Evolutionary conservation across 2,797 vertebrate genomes (phyloP).

Genomic region (Rhinophrynus dorsalis): DNA sequence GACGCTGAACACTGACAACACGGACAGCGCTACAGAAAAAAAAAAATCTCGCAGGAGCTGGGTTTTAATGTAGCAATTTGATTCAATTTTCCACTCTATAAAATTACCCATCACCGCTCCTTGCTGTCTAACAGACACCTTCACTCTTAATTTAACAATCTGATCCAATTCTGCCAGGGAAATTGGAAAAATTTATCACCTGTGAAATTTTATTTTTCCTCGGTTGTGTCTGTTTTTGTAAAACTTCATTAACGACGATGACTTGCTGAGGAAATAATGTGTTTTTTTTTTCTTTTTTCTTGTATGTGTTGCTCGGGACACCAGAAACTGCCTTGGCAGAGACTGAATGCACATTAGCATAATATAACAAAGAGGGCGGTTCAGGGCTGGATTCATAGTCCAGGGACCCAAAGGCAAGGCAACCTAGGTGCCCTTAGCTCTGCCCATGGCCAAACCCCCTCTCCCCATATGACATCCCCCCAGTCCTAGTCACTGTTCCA

Average conservation of each 20-base stretch:
- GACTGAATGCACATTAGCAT: constrained; percentile 62
- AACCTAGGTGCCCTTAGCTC: no score
- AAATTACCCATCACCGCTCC: constrained; percentile 88
- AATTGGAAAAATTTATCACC: constrained; percentile 98
- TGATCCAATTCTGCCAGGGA: constrained; percentile 89
- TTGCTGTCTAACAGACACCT: constrained; percentile 83
- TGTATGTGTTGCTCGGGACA: constrained; percentile 56
- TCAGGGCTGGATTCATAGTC: no score
- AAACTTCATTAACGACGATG: constrained; percentile 89
- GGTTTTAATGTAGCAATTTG: constrained; percentile 92
- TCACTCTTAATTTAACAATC: constrained; percentile 95
- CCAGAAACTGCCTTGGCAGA: constrained; percentile 60
- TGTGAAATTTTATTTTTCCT: constrained; percentile 94
- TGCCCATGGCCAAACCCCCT: no score
- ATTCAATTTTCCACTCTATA: constrained; percentile 98
- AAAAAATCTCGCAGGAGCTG: constrained; percentile 75
- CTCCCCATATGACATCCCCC: no score
- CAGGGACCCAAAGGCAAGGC: no score
- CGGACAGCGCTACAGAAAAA: constrained; percentile 62
- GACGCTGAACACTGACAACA: constrained; percentile 61
- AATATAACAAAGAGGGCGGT: constrained; percentile 52
- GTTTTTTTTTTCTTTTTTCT: constrained; percentile 45
- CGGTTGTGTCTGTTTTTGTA: constrained; percentile 84
- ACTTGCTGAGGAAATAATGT: constrained; percentile 85
- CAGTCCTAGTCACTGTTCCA: no score